Base-by-base conservation (phyloP, 2,888 invertebrate species). In the Plusia festucae region DNA sequence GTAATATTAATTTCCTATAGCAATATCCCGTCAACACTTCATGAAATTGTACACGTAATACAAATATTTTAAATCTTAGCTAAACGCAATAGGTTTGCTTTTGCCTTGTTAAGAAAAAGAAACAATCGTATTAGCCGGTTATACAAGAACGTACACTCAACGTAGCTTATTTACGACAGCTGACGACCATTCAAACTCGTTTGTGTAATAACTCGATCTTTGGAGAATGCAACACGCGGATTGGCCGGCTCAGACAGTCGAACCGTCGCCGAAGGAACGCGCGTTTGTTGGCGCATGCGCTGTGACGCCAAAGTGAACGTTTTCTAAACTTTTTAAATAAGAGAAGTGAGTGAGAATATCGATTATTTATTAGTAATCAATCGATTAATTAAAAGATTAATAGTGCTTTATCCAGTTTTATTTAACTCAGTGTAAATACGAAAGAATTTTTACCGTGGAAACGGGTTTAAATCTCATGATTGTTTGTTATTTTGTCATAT, bases 221-320 rank as follows among this genome's bases (percentile, higher is more conserved):
- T 69, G 86, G 92, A 90, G 93, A 93, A 92, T 89, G 92, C 89
- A 85, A 85, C 82, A 73, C 82, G 79, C 76, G 84, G 85, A 91
- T 90, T 91, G 91, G 91, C 70, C 68, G 91, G 91, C 71, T 69
- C 72, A 83, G 82, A 79, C 86, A 90, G 91, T 91, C 83, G 84
- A 78, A 78, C 71, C 80, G 83, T 72, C 70, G 72, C 78, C 76
- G 73, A 72, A 80, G 76, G 73, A 71, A 65, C 68, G 73, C 53
- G 72, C 68, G 82, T 84, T 83, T 71, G 84, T 82, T 68, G 63
- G 86, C 89, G 89, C 88, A 80, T 79, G 90, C 88, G 88, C 76
- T 65, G 69, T 72, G 60, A 64, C 30, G 40, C 51, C 58, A 56
- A 65, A 85, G 85, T 83, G 82, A 88, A 82, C 81, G 81, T 82